Evolutionary conservation across 2,797 vertebrate species (phyloP).

Genomic region (Macrochelys suwanniensis): DNA sequence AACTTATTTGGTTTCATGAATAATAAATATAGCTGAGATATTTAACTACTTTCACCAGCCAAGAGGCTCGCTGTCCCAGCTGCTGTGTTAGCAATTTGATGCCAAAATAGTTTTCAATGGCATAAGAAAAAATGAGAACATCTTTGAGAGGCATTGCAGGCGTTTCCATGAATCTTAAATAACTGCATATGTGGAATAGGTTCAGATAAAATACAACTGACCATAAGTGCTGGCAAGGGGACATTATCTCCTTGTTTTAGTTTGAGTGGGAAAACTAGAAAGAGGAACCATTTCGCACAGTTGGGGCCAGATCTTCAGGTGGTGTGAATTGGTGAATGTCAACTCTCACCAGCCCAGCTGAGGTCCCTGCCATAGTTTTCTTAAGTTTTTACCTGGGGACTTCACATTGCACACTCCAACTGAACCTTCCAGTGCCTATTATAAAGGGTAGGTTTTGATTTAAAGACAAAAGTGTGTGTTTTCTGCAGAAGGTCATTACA

Average conservation of each 20-base stretch:
- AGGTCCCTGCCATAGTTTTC: neutral
- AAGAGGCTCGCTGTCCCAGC: slow-evolving; percentile 55
- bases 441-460: neutral
- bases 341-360: neutral
- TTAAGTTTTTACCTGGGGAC: neutral
- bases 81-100: slow-evolving; percentile 26
- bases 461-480: neutral
- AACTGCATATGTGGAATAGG: neutral
- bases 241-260: neutral
- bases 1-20: slow-evolving; percentile 43
- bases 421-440: neutral
- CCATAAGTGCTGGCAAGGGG: neutral
- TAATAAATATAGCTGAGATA: slow-evolving; percentile 53
- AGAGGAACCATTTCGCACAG: neutral
- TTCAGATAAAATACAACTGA: neutral
- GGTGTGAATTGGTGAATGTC: neutral
- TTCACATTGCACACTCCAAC: neutral
- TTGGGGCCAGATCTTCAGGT: neutral
- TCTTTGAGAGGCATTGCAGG: neutral
- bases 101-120: slow-evolving; percentile 15
- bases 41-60: slow-evolving; percentile 69
- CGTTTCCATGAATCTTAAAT: slow-evolving; percentile 3
- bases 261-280: neutral
- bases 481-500: neutral
- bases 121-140: slow-evolving; percentile 11